These are phyloP conservation scores for Enteromius treurensis DNA, from an alignment of 2,797 vertebrate genomes.

Conservation along the genomic window DNA sequence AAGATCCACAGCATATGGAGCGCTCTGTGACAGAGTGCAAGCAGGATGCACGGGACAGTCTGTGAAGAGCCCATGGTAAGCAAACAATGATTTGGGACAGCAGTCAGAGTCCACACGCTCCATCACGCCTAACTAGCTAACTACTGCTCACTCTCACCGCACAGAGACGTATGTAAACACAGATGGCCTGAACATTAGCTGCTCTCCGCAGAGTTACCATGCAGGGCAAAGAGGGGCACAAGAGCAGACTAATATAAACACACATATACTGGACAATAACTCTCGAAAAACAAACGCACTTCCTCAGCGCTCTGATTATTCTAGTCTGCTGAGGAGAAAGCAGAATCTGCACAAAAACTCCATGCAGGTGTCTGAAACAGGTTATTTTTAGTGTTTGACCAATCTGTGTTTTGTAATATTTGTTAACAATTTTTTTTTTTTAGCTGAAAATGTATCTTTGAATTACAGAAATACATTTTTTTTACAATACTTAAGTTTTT, in stretches of 20 bases:
- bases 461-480: too few species aligned
- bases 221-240: slow-evolving; percentile 23
- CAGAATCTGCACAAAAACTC: not conserved
- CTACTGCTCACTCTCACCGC: not conserved
- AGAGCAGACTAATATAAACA: slow-evolving; percentile 16
- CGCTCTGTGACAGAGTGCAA: slow-evolving; percentile 57
- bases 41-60: slow-evolving; percentile 63
- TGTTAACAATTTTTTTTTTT: too few species aligned
- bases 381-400: not conserved
- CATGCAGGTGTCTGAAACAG: not conserved
- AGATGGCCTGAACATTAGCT: slow-evolving; percentile 38
- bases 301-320: not conserved
- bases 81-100: slow-evolving; percentile 78
- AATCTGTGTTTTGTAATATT: not conserved
- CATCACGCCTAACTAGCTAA: slow-evolving; percentile 68
- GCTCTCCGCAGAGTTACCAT: slow-evolving; percentile 9
- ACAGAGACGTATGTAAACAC: slow-evolving; percentile 13
- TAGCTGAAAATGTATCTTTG: too few species aligned
- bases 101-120: slow-evolving; percentile 72
- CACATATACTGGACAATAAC: slow-evolving; percentile 21
- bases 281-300: slow-evolving; percentile 15
- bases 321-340: slow-evolving; percentile 13
- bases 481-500: not conserved
- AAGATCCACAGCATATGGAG: slow-evolving; percentile 69
- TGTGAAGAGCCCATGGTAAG: slow-evolving; percentile 65